These are phyloP conservation scores for Vanessa cardui DNA, from an alignment of 2,888 invertebrate species.

Conservation along the genomic window DNA sequence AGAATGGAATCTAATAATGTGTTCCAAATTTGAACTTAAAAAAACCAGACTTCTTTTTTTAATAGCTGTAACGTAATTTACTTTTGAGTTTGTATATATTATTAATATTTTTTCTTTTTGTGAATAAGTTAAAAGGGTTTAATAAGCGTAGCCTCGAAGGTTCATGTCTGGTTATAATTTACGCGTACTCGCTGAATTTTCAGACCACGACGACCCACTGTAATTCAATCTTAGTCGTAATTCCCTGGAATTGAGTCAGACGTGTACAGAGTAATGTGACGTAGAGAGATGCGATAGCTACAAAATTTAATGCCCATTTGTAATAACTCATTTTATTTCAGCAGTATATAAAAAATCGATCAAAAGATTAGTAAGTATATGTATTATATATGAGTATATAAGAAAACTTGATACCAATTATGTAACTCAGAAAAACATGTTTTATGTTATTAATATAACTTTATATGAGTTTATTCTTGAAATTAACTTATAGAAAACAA, in stretches of 20 bases:
- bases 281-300: not conserved
- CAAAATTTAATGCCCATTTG: not conserved
- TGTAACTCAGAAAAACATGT: too few relatives aligned
- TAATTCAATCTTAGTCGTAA: slow-evolving; percentile 45
- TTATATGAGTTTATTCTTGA: too few relatives aligned
- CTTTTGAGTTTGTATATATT: not conserved
- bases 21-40: slow-evolving; percentile 3
- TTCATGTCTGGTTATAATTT: slow-evolving; percentile 19
- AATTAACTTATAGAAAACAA: too few relatives aligned
- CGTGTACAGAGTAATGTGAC: slow-evolving; percentile 27
- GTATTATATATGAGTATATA: too few relatives aligned
- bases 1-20: slow-evolving; percentile 7
- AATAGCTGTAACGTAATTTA: not conserved
- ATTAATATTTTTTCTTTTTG: not conserved
- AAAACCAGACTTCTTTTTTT: not conserved
- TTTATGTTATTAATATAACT: too few relatives aligned
- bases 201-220: slow-evolving; percentile 40
- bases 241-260: slow-evolving; percentile 43
- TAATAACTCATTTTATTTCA: not conserved
- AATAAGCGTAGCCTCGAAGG: slow-evolving; percentile 11
- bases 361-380: too few relatives aligned
- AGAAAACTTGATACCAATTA: too few relatives aligned
- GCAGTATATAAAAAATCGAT: not conserved
- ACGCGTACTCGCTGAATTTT: slow-evolving; percentile 38
- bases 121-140: slow-evolving; percentile 10